Conservation (phyloP, 2,888 invertebrate species). For the Macrosoma leucophasiata region DNA sequence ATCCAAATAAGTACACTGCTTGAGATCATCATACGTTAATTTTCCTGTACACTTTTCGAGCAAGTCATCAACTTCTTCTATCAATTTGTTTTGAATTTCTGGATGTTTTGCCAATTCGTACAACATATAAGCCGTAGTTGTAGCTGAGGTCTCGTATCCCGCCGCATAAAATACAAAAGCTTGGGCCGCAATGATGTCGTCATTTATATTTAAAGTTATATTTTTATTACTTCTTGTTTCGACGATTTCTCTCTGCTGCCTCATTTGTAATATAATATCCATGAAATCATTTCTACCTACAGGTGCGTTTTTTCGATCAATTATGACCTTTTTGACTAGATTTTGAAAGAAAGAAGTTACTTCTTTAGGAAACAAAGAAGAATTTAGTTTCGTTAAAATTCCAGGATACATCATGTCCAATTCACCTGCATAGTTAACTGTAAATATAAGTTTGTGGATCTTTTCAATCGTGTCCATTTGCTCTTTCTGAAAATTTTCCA, state of each 20-base stretch:
- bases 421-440: constrained; percentile 14
- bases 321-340: constrained; percentile 31
- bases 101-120: constrained; percentile 48
- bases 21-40: constrained; percentile 47
- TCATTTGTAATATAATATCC: constrained; percentile 42
- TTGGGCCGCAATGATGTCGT: constrained; percentile 47
- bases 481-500: constrained; percentile 25
- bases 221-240: constrained; percentile 26
- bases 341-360: constrained; percentile 31
- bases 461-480: constrained; percentile 5
- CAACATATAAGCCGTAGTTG: constrained; percentile 44
- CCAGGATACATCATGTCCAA: constrained; percentile 39
- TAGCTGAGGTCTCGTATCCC: constrained; percentile 61
- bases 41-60: constrained; percentile 36
- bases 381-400: constrained; percentile 33
- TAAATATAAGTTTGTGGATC: constrained; percentile 10
- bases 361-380: constrained; percentile 31
- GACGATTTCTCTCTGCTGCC: constrained; percentile 30
- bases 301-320: constrained; percentile 36
- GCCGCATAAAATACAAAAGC: constrained; percentile 58
- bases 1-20: constrained; percentile 50
- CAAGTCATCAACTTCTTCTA: constrained; percentile 39
- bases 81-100: constrained; percentile 46
- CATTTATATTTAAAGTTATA: constrained; percentile 35
- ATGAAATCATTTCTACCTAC: constrained; percentile 41